Conservation (phyloP, 2,113 vertebrate species). For the Crocuta crocuta region DNA sequence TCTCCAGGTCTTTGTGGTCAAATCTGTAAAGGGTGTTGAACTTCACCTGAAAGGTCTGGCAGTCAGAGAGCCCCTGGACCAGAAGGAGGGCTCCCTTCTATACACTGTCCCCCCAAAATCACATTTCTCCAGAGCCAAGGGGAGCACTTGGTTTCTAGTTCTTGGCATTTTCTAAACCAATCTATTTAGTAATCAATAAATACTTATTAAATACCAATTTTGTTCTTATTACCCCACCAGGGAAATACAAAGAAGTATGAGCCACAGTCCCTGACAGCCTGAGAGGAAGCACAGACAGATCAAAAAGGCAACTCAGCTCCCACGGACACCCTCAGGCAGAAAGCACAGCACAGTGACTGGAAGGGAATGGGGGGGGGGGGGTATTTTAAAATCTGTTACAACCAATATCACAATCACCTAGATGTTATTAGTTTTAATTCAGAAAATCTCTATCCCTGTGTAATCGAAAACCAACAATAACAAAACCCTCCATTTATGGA, state of each 20-base stretch:
- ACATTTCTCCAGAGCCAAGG: background rate
- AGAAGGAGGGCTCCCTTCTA: background rate
- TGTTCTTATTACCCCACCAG: background rate
- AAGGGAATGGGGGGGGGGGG: background rate
- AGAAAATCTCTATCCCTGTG: background rate
- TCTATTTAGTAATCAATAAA: background rate
- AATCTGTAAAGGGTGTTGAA: background rate
- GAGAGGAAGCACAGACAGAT: background rate
- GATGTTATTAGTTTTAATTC: background rate
- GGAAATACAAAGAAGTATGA: background rate
- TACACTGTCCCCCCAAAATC: background rate
- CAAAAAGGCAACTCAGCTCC: background rate
- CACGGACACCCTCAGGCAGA: background rate
- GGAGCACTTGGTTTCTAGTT: background rate
- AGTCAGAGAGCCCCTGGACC: background rate
- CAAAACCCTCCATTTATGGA: background rate
- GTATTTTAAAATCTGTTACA: background rate
- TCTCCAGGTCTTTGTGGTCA: background rate
- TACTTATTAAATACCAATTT: background rate
- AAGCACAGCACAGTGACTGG: too few relatives aligned
- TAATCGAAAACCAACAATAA: background rate
- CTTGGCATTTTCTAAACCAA: background rate
- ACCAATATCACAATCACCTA: background rate
- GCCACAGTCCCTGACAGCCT: background rate
- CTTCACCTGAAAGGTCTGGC: background rate